phyloP scores from a whole-genome alignment of 1,140 invertebrate genomes.

The Drosophila watanabei region DNA sequence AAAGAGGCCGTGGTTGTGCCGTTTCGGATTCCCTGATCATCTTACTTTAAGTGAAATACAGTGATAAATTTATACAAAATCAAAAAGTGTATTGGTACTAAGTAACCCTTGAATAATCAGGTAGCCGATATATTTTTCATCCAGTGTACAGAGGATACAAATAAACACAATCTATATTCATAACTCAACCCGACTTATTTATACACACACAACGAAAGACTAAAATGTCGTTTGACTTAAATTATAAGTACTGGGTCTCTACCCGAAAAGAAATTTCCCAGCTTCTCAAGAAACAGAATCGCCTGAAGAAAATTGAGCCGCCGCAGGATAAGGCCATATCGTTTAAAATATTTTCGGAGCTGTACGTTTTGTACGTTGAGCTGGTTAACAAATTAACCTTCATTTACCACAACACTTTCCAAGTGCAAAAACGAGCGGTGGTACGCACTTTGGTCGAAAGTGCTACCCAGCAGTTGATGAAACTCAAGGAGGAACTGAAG shows the following conservation, averaged over 20 bases:
- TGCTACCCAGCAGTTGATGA: constrained; percentile 69
- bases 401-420: constrained; percentile 88
- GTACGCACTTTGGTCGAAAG: constrained; percentile 87
- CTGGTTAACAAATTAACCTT: constrained; percentile 74
- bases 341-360: constrained; percentile 72
- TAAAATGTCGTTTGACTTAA: constrained; percentile 70
- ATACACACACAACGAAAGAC: constrained; percentile 1
- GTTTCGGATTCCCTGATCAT: constrained; percentile 87
- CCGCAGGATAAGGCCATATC: constrained; percentile 59
- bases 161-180: constrained; percentile 47
- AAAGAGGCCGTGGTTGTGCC: constrained; percentile 93
- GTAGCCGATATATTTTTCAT: constrained; percentile 54
- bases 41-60: constrained; percentile 22
- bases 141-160: constrained; percentile 38
- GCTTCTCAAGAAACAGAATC: constrained; percentile 66
- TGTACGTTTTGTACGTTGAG: constrained; percentile 76
- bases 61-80: constrained; percentile 39
- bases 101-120: constrained; percentile 48
- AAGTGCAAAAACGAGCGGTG: constrained; percentile 88
- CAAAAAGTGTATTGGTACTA: constrained; percentile 48
- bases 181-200: constrained; percentile 2
- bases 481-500: constrained; percentile 85
- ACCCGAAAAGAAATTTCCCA: constrained; percentile 65
- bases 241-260: constrained; percentile 71
- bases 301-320: constrained; percentile 57